Base-by-base conservation (phyloP, 2,113 vertebrate genomes). In the Gobiocypris rarus region DNA sequence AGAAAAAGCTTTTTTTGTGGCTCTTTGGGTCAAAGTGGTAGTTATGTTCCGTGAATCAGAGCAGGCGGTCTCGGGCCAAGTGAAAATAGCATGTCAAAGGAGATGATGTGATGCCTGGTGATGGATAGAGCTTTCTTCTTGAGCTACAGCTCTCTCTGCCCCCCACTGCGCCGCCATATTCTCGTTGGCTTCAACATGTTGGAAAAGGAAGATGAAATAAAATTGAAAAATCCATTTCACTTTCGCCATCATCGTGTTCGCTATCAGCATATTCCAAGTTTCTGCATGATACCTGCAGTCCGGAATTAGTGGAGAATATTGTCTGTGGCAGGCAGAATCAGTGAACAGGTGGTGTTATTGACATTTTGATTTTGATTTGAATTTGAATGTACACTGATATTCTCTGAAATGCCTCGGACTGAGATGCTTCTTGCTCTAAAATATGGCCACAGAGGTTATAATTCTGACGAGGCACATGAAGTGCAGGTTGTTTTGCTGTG, bases 61-160 rank as follows among this genome's bases (percentile, higher is more conserved):
- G 77, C 86, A 67, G 61, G 24, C 61, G 28, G 71, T 86, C 90
- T 90, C 71, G 70, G 74, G 89, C 83, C 88, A 89, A 89, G 75
- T 91, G 88, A 90, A 91, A 93, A 91, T 89, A 90, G 91, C 90
- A 88, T 91, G 91, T 94, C 90, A 89, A 77, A 90, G 89, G 84
- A 89, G 90, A 91, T 91, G 91, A 92, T 90, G 91, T 91, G 89
- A 89, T 87, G 69, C 84, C 41, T 67, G 0, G 71, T 93, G 92
- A 93, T 92, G 86, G 92, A 93, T 93, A 86, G 86, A 88, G 91
- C 90, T 90, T 90, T 89, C 85, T 90, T 54, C 59, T 86, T 84
- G 58, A 85, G 85, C 83, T 80, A 89, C 86, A 88, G 86, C 84
- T 75, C 84, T 84, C 86, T 86, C 83, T 88, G 70, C 80, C 84